Evolutionary conservation across 2,113 vertebrate genomes (phyloP), one percentile per base, ranked within the genome.

Genomic region (Hyla sarda): DNA sequence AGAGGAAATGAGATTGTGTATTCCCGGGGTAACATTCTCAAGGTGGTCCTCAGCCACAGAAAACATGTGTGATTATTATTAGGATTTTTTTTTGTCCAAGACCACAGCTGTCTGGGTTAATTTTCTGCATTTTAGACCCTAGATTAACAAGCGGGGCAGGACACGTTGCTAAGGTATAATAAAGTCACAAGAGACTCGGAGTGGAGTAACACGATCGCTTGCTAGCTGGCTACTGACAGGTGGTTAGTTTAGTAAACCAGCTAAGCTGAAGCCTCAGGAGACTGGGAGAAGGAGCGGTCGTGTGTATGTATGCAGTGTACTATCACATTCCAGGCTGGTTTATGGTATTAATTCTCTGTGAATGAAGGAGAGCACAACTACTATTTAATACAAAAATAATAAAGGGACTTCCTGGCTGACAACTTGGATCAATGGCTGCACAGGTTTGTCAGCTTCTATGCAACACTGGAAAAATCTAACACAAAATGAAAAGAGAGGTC

Each of bases 51-150:
- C 45, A 5, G 1, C 1, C 34, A 21, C 85, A 48, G 50, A 88
- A 75, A 75, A 71, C 83, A 82, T 54, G 71, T 82, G 86, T 50
- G 84, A 72, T 88, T 84, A 87, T 82, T 86, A 62, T 84, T 86
- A 54, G 89, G 80, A 82, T 83, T 62, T 32, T 45, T 45, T 79
- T 47, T 56, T 54, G 47, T 45, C 54, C 71, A 75, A 82, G 87
- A 50, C 28, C 2, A 74, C 81, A 82, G 87, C 87, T 89, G 84
- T 75, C 47, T 87, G 87, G 65, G 60, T 82, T 90, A 54, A 89
- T 85, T 89, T 80, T 86, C 60, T 75, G 71, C 6, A 60, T 83
- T 83, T 83, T n/a, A 50, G 37, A 34, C 56, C 84, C 25, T 3
- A 88, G 69, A 85, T 41, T 67, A 82, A 74, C 72, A 88, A 84